Percentiles rank a stretch among this genome's conserved stretches.
phyloP scores from a whole-genome alignment of 2,797 vertebrate species.

The Gymnopithys bicolor region DNA sequence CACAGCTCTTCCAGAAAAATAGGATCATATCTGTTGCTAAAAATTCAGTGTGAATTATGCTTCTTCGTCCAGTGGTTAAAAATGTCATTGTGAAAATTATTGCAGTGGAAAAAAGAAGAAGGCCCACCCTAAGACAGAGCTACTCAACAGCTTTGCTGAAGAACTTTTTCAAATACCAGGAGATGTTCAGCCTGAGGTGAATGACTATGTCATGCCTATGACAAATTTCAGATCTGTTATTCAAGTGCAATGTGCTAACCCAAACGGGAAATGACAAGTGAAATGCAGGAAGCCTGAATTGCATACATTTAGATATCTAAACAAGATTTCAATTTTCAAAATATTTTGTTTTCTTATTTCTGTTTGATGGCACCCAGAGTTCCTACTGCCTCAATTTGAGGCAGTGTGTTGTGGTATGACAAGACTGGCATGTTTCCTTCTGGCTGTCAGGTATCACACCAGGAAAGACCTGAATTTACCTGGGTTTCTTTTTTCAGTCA shows the following conservation, averaged over 20 bases:
- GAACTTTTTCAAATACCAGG: neutral
- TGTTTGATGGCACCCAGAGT: neutral
- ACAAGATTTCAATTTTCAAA: neutral
- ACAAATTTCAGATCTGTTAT: neutral
- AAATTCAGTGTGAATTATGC: neutral
- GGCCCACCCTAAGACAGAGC: neutral
- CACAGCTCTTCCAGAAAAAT: neutral
- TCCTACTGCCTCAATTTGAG: neutral
- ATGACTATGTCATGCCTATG: neutral
- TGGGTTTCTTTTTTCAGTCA: neutral
- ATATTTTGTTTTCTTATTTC: neutral
- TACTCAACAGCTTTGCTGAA: neutral
- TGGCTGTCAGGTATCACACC: slow-evolving; percentile 10
- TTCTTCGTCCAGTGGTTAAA: neutral
- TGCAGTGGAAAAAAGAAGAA: neutral
- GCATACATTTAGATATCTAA: neutral
- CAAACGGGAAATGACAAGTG: neutral
- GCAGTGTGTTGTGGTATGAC: neutral
- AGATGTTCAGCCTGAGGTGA: neutral
- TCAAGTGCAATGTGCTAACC: neutral
- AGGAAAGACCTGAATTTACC: slow-evolving; percentile 28
- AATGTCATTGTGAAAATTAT: neutral
- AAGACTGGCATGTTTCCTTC: neutral
- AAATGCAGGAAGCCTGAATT: neutral
- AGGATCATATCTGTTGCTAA: neutral